Evolutionary conservation across 2,113 vertebrate genomes (phyloP), one percentile per base, ranked within the genome.

Genomic region (Camarhynchus parvulus): DNA sequence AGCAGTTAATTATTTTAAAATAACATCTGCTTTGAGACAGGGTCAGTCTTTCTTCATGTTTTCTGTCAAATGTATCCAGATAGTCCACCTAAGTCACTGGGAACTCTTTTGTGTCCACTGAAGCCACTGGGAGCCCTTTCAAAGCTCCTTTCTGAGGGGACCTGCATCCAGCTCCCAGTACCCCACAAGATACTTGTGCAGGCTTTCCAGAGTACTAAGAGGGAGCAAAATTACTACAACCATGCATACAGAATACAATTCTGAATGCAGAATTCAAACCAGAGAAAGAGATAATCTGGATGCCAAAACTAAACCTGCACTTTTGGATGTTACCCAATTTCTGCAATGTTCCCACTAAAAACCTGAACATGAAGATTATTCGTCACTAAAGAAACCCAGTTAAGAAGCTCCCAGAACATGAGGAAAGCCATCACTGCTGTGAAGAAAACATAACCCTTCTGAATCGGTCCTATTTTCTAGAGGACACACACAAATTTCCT

Each of bases 191-290:
- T 10, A 80, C 7, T 55, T 58, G 14, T 44, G 30, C 33, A 90
- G 55, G 33, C 33, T 74, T 93, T 39, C 42, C 64, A 81, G 59
- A 86, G 49, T 24, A 35, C 63, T 66, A 58, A 56, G 6, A 93
- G 17, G 7, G 46, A 90, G 33, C 13, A 83, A 92, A 91, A 62
- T 44, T 59, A 53, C 24, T 22, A 59, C 11, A 78, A 10, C 33
- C 52, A 12, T 46, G 19, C 52, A 37, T 22, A 41, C n/a, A 89
- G 11, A 83, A 78, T 23, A 72, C 9, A 47, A 62, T 50, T 53
- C 73, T 81, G 88, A 97, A 88, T 87, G 91, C 82, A 96, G 76
- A 95, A 90, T 81, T 96, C 78, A 92, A 84, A 94, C 64, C 69
- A 95, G 75, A 87, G 67, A 83, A 94, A 83, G 63, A 94, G 82